Evolutionary conservation across 2,888 invertebrate genomes (phyloP), one percentile per base, ranked within the genome.

Genomic region (Phaedon cochleariae): DNA sequence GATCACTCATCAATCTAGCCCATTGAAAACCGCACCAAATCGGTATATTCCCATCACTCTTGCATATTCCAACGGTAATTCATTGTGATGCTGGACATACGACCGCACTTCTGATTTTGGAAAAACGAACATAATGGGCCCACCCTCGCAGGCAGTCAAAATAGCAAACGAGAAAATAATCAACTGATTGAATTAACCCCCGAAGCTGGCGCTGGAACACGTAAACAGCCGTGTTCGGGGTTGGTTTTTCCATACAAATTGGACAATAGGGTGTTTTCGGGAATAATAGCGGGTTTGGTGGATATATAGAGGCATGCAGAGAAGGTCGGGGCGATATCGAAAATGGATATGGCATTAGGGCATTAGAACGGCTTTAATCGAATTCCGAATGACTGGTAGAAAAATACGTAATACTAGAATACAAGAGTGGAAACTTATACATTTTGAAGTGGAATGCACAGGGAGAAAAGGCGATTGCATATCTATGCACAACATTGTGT

Each of bases 111-210:
- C 55, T 26, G 31, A 62, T 62, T 55, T 37, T 46, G 29, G 37
- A 52, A 63, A 51, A 59, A 51, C 49, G 26, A 49, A 34, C 34
- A 59, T 37, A 59, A 59, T 48, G 29, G 41, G 29, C 41, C 74
- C 78, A 75, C 77, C 79, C 78, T 76, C 75, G 60, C 41, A 34
- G 73, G 65, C 77, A 76, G 76, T 77, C 78, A 78, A 79, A 78
- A 79, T 70, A 78, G 74, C 78, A 76, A 79, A 79, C 78, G 78
- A 78, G 75, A 74, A 77, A 77, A 79, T 79, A 79, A 79, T 78
- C 69, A 71, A 78, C 76, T 78, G 78, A 79, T 78, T 78, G 77
- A 72, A 77, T 78, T 79, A 74, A 74, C 69, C 67, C n/a, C 41
- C 15, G 9, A 34, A 34, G 10, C 62, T 37, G 34, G 31, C 53